Evolutionary conservation across 1,140 invertebrate species (phyloP).

Genomic region (Aphaenogaster rudis): DNA sequence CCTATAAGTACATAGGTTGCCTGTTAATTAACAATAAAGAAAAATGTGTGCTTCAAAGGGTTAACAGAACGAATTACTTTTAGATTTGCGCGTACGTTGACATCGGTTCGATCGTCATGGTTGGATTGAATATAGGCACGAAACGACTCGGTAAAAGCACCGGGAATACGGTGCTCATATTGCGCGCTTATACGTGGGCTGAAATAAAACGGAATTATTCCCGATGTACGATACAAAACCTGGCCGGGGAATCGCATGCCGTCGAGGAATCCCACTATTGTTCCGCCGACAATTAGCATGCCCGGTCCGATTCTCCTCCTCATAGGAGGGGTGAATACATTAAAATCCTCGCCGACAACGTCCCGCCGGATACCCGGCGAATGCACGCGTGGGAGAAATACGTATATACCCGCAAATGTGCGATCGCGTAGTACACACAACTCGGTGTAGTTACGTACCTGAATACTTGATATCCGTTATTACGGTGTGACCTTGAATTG

Average conservation of each 20-base stretch:
- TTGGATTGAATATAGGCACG: constrained; percentile 19
- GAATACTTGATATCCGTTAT: constrained; percentile 32
- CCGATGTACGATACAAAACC: constrained; percentile 66
- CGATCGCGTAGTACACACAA: background rate
- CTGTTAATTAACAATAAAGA: too few species aligned
- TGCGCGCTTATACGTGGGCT: constrained; percentile 21
- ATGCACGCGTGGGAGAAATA: constrained; percentile 66
- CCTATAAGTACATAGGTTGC: too few species aligned
- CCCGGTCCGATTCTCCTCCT: constrained; percentile 71
- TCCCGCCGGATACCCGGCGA: constrained; percentile 69
- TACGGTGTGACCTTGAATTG: constrained; percentile 18
- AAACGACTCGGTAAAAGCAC: background rate
- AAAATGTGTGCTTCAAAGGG: too few species aligned
- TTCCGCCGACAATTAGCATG: constrained; percentile 79
- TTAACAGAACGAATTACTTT: background rate
- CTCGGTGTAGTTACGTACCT: constrained; percentile 12
- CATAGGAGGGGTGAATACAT: constrained; percentile 77
- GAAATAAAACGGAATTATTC: constrained; percentile 70
- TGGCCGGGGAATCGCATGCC: constrained; percentile 69
- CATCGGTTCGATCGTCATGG: background rate
- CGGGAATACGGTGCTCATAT: background rate
- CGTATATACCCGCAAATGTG: background rate
- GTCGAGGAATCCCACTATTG: constrained; percentile 76
- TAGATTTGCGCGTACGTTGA: background rate
- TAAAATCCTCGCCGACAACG: constrained; percentile 69